Base-by-base conservation (phyloP, 2,888 invertebrate species). In the Anoplius nigerrimus region DNA sequence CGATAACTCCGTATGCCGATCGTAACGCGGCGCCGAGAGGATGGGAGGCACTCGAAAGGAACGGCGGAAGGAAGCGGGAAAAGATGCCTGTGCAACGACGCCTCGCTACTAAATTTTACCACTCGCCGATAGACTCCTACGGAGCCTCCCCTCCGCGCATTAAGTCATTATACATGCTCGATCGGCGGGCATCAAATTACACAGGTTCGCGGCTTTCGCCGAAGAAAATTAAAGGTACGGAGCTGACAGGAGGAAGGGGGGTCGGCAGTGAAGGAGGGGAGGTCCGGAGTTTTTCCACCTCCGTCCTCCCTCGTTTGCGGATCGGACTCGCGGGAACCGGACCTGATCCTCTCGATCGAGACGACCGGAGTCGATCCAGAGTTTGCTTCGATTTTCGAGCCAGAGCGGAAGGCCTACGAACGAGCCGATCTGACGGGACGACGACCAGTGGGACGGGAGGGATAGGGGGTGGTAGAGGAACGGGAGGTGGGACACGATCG, bases 401-500 rank as follows among this genome's bases (percentile, higher is more conserved):
- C 6, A 48, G 48, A 55, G 43, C 53, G 13, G 27, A 21, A 45
- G 27, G 46, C 51, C 57, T 43, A 20, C 43, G 57, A 34, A 24
- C 55, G 48, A 11, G 20, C 52, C 34, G 24, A 16, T 45, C 42
- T 61, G 18, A 48, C 51, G 62, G 42, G 43, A 54, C 45, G 60
- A 16, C 20, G 34, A 52, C n/a, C n/a, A 56, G 2, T 15, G 18
- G 34, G 22, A 57, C 27, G 57, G 20, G 62, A 54, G 53, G 43
- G 18, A 22, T 20, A 21, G 15, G 34, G 27, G 34, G 18, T 54
- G 54, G 46, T 58, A 43, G 45, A 61, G 24, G 8, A 58, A 43
- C 43, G 45, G 52, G 58, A 66, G 61, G 66, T 72, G 63, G 46
- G 70, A 72, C 66, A 73, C 51, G 67, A 78, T 78, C 75, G 75